phyloP scores from a whole-genome alignment of 30 jellyfish, hydroid and myxozoan species.

The Cassiopea xamachana region DNA sequence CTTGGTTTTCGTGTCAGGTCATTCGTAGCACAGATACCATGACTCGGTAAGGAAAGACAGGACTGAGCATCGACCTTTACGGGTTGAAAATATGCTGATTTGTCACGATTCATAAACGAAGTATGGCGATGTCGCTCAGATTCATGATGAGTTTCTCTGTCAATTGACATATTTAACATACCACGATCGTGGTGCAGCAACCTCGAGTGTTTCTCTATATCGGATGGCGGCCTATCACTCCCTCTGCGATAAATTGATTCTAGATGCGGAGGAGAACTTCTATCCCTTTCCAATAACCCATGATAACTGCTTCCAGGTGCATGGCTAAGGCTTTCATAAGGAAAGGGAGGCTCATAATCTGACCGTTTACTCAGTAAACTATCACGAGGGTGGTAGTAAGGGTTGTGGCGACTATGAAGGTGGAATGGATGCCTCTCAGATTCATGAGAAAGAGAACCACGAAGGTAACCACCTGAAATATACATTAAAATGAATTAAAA shows the following conservation, averaged over 20 bases:
- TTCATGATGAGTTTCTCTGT: constrained; percentile 65
- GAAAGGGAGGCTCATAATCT: constrained; percentile 58
- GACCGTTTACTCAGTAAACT: constrained; percentile 44
- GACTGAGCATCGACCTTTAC: constrained; percentile 52
- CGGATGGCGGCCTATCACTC: constrained; percentile 44
- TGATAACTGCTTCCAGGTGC: constrained; percentile 39
- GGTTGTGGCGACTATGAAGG: constrained; percentile 58
- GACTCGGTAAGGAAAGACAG: constrained; percentile 45
- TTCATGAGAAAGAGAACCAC: constrained; percentile 49
- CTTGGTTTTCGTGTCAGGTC: constrained; percentile 64
- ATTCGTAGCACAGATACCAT: constrained; percentile 25
- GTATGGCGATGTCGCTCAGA: constrained; percentile 72
- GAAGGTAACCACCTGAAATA: constrained; percentile 36
- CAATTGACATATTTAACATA: constrained; percentile 59
- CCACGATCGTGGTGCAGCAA: constrained; percentile 57
- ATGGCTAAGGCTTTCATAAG: constrained; percentile 53
- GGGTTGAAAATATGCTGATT: constrained; percentile 69
- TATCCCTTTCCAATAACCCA: constrained; percentile 61
- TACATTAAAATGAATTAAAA: too few species aligned
- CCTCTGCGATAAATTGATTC: constrained; percentile 70
- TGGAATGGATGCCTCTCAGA: constrained; percentile 63
- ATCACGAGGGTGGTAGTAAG: constrained; percentile 61
- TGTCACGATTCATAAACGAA: constrained; percentile 65
- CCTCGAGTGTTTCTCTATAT: constrained; percentile 41
- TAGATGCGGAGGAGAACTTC: constrained; percentile 78